phyloP scores from a whole-genome alignment of 2,888 invertebrate species.

The Nemurella pictetii region DNA sequence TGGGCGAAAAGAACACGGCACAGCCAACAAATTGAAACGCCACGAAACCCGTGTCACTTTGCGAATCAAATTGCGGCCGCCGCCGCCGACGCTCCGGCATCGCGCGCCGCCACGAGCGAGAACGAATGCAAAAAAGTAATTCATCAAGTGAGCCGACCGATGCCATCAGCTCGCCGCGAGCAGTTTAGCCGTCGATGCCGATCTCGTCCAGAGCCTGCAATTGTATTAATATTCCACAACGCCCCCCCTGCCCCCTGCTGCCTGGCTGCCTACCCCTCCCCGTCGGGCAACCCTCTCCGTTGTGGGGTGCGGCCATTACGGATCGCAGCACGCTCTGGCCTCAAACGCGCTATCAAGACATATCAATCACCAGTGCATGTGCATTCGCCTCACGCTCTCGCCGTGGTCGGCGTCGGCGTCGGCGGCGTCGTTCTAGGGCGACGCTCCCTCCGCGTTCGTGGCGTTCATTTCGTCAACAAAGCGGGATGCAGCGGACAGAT shows the following conservation, averaged over 20 bases:
- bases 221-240: conserved; percentile 13
- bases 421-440: not conserved
- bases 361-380: conserved; percentile 22
- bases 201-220: not conserved
- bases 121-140: not conserved
- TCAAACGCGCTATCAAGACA: conserved; percentile 8
- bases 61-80: not conserved
- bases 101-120: too few species aligned
- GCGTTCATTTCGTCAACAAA: not conserved
- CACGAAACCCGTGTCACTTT: not conserved
- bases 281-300: not conserved
- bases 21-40: not conserved
- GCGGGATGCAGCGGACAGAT: not conserved
- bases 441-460: not conserved
- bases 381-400: conserved; percentile 13
- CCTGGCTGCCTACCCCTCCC: not conserved
- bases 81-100: too few species aligned
- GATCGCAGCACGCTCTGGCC: not conserved
- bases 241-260: not conserved
- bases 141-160: not conserved
- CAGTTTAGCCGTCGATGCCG: not conserved
- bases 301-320: not conserved
- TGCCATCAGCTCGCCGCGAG: not conserved
- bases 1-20: not conserved
- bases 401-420: not conserved